Conservation (phyloP, 2,888 invertebrate species). For the Eretmocerus hayati region DNA sequence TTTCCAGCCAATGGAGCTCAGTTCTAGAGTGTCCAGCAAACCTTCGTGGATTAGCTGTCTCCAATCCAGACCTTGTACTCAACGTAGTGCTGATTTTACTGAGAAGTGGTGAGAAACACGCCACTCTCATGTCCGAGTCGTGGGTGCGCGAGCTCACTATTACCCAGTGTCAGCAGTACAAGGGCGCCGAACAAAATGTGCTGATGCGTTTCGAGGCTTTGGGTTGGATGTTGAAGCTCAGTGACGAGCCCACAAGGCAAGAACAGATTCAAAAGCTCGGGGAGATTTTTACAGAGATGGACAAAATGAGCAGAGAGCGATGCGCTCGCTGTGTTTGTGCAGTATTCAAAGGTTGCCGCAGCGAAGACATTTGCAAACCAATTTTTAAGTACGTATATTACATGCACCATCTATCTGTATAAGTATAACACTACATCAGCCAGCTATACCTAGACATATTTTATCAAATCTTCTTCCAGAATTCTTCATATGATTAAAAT, state of each 20-base stretch:
- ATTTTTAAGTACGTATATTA: no score
- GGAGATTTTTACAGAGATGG: not conserved
- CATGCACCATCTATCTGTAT: no score
- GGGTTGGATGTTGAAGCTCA: constrained; percentile 1
- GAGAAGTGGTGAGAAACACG: not conserved
- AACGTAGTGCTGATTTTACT: constrained; percentile 50
- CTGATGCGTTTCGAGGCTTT: constrained; percentile 12
- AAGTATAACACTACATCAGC: no score
- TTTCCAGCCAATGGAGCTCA: not conserved
- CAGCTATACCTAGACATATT: no score
- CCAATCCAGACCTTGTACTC: constrained; percentile 26
- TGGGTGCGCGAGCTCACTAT: not conserved
- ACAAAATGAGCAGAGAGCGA: not conserved
- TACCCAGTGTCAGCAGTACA: not conserved
- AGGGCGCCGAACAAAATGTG: constrained; percentile 14
- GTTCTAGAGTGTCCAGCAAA: not conserved
- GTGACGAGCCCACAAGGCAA: not conserved
- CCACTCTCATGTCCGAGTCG: not conserved
- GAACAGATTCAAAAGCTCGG: not conserved
- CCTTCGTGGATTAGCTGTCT: not conserved
- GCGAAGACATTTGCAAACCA: constrained; percentile 50
- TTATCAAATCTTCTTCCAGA: no score
- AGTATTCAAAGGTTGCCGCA: constrained; percentile 27
- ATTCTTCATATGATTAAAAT: no score
- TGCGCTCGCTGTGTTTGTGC: constrained; percentile 9